Conservation (phyloP, 2,888 invertebrate species). For the Eupeodes luniger region DNA sequence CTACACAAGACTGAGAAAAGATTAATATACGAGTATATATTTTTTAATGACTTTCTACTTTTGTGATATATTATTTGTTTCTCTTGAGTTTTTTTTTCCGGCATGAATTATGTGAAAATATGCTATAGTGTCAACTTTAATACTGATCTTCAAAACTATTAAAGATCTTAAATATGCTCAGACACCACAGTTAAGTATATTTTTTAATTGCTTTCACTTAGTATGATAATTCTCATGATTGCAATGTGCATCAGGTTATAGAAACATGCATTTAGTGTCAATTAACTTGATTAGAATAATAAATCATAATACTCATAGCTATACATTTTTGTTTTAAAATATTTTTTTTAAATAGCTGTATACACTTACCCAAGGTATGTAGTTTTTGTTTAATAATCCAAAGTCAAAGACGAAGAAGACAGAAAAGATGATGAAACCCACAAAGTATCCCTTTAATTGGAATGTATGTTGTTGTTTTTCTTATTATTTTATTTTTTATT, state of each 20-base stretch:
- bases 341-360: neutral
- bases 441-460: conserved; percentile 70
- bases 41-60: conserved; percentile 58
- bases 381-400: conserved; percentile 49
- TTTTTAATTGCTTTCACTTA: conserved; percentile 14
- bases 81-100: conserved; percentile 8
- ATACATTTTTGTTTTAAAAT: neutral
- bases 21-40: conserved; percentile 3
- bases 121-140: conserved; percentile 3
- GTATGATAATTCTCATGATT: conserved; percentile 4
- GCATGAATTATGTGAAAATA: conserved; percentile 2
- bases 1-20: neutral
- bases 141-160: conserved; percentile 1
- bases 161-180: neutral
- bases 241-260: neutral
- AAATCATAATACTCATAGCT: neutral
- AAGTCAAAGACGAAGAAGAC: conserved; percentile 35
- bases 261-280: conserved; percentile 19
- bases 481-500: neutral
- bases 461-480: conserved; percentile 67
- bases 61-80: conserved; percentile 38
- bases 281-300: conserved; percentile 15
- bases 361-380: conserved; percentile 30
- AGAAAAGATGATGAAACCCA: conserved; percentile 56
- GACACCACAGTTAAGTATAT: neutral